A percentile compares a stretch with the other conserved stretches of the same genome.
Conservation (phyloP, 1,140 invertebrate species). For the Dysdera silvatica region DNA sequence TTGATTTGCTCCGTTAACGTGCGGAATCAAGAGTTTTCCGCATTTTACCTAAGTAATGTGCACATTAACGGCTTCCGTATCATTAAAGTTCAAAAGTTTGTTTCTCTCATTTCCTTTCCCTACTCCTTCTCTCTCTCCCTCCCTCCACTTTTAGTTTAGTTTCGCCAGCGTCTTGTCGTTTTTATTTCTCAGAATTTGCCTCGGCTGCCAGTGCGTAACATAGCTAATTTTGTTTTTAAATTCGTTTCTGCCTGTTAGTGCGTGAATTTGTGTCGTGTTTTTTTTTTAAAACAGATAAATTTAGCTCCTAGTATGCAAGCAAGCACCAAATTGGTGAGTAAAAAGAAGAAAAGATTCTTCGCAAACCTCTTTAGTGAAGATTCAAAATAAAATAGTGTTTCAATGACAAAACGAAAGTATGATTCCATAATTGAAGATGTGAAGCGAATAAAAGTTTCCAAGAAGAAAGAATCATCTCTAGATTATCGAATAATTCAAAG, state of each 20-base stretch:
- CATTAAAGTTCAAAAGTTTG: no score
- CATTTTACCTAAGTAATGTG: no score
- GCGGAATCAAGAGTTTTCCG: no score
- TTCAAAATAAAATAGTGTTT: constrained; percentile 7
- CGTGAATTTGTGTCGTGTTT: constrained; percentile 16
- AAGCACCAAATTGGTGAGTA: constrained; percentile 18
- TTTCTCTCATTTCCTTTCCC: no score
- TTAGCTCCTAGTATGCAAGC: constrained; percentile 12
- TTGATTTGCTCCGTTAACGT: no score
- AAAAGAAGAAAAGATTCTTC: constrained; percentile 20
- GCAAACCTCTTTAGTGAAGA: constrained; percentile 3
- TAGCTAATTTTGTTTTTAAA: constrained; percentile 20
- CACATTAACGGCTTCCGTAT: no score
- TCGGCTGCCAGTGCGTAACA: constrained; percentile 6
- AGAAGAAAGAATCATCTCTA: constrained; percentile 16
- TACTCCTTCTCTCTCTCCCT: no score
- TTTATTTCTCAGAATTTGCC: no score
- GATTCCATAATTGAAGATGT: constrained; percentile 22
- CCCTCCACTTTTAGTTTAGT: no score
- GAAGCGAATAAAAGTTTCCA: constrained; percentile 22
- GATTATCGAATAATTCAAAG: constrained; percentile 20
- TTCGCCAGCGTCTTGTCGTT: no score
- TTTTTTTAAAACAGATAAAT: constrained; percentile 17
- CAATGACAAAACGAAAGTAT: constrained; percentile 14
- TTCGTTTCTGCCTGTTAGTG: neutral